Evolutionary conservation across 2,113 vertebrate genomes (phyloP).

Genomic region (Pelmatolapia mariae): DNA sequence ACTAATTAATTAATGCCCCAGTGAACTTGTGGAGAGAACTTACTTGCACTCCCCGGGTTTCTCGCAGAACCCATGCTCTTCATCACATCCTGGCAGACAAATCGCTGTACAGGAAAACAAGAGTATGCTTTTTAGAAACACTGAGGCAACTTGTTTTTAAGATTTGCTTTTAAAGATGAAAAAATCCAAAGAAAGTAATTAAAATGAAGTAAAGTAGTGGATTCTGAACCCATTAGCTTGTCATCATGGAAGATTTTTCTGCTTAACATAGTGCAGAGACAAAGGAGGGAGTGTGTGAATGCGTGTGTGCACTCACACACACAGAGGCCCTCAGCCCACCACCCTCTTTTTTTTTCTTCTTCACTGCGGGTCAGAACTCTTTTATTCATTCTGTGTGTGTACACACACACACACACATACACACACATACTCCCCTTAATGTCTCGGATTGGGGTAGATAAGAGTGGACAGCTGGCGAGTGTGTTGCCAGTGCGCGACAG

Average conservation of each 20-base stretch:
- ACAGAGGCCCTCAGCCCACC: constrained; percentile 18
- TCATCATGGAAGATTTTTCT: constrained; percentile 77
- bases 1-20: background rate
- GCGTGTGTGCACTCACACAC: constrained; percentile 34
- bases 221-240: constrained; percentile 58
- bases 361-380: constrained; percentile 94
- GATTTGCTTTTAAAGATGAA: background rate
- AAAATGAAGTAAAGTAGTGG: constrained; percentile 6
- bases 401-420: constrained; percentile 3
- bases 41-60: constrained; percentile 98
- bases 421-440: constrained; percentile 83
- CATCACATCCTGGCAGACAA: constrained; percentile 93
- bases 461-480: constrained; percentile 99
- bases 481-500: constrained; percentile 96
- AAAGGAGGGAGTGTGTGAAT: constrained; percentile 72
- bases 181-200: constrained; percentile 56
- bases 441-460: constrained; percentile 95
- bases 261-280: constrained; percentile 81
- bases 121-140: background rate
- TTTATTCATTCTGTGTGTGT: constrained; percentile 79
- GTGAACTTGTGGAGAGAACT: constrained; percentile 49
- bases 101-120: constrained; percentile 75
- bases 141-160: background rate
- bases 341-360: constrained; percentile 76
- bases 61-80: constrained; percentile 92